Percentiles rank a stretch among this genome's conserved stretches.
These are phyloP conservation scores for Crossocerus cetratus DNA, from an alignment of 2,888 invertebrate species.

Conservation along the genomic window DNA sequence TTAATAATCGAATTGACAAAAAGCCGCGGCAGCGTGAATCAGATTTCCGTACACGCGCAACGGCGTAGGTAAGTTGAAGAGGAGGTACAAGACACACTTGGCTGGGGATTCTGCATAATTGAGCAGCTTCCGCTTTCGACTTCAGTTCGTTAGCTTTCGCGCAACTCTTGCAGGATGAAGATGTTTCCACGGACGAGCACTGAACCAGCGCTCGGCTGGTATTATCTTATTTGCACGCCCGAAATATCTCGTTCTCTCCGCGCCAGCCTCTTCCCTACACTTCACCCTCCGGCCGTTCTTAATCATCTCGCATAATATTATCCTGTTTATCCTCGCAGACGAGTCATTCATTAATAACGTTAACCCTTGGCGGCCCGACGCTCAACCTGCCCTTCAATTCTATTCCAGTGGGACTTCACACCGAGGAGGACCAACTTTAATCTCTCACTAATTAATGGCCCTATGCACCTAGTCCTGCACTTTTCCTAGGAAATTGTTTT, in stretches of 20 bases:
- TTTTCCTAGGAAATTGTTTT: no score
- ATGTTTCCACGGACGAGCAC: no score
- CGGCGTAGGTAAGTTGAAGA: background rate
- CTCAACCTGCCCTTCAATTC: no score
- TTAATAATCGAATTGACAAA: no score
- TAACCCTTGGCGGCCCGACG: no score
- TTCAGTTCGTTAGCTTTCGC: conserved; percentile 31
- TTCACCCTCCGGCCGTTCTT: background rate
- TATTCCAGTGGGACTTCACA: no score
- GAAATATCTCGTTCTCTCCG: conserved; percentile 9
- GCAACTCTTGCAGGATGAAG: conserved; percentile 4
- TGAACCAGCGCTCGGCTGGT: background rate
- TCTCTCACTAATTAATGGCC: no score
- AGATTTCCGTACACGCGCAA: background rate
- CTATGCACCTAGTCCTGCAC: no score
- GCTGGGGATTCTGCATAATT: conserved; percentile 14
- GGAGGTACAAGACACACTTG: background rate
- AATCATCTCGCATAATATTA: conserved; percentile 6
- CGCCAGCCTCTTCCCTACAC: conserved; percentile 1
- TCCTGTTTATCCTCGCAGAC: no score
- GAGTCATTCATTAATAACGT: no score
- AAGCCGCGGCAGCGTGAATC: background rate
- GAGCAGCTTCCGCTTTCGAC: conserved; percentile 21
- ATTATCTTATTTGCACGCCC: conserved; percentile 17
- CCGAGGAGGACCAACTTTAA: no score